phyloP scores from a whole-genome alignment of 2,888 invertebrate genomes.

The Scotopteryx bipunctaria region DNA sequence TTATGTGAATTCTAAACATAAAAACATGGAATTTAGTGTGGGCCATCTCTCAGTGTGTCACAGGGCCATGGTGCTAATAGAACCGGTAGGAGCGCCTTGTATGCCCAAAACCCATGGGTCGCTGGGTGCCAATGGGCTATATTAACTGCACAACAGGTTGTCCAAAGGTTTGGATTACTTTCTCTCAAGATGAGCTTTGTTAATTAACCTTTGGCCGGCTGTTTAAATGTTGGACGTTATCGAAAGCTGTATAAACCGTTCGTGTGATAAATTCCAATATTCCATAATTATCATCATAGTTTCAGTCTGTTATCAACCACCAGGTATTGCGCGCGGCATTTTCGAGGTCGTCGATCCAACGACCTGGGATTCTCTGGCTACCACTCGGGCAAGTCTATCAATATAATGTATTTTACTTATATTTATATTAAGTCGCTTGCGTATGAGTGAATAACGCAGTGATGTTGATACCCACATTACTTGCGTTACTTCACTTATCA shows the following conservation, averaged over 20 bases:
- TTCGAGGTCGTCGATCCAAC: no score
- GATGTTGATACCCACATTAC: no score
- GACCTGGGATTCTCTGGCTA: neutral
- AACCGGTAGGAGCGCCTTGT: conserved; percentile 26
- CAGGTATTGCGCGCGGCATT: no score
- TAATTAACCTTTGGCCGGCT: conserved; percentile 20
- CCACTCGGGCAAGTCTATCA: no score
- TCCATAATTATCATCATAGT: no score
- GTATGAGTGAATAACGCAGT: no score
- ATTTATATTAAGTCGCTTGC: no score
- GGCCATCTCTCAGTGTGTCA: conserved; percentile 28
- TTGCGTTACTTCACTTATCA: neutral
- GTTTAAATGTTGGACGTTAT: neutral
- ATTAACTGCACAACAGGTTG: conserved; percentile 28
- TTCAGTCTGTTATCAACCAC: no score
- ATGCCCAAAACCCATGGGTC: conserved; percentile 26
- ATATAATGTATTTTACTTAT: no score
- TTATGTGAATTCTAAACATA: no score
- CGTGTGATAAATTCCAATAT: no score
- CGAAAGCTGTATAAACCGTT: neutral
- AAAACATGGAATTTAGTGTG: neutral
- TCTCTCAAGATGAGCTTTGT: conserved; percentile 22
- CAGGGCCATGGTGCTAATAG: conserved; percentile 35
- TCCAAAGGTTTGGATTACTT: conserved; percentile 26
- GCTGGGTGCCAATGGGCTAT: conserved; percentile 17